Evolutionary conservation across 1,140 invertebrate species (phyloP).

Genomic region (Leptinotarsa lineolata): DNA sequence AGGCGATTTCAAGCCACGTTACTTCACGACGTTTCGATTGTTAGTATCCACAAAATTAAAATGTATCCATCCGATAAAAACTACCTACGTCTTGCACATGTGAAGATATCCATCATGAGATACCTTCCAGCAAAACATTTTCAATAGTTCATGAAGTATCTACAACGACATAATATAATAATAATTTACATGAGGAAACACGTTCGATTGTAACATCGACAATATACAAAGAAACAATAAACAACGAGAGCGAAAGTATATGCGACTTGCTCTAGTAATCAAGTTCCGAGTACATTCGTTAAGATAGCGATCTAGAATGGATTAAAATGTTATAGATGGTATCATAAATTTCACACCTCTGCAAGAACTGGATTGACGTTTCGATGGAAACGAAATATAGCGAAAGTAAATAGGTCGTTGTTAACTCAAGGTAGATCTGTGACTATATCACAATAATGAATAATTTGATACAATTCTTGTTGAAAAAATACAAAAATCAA

Average conservation of each 20-base stretch:
- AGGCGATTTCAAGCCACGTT: too few relatives aligned
- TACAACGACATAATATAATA: too few relatives aligned
- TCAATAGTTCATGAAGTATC: too few relatives aligned
- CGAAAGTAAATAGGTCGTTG: neutral
- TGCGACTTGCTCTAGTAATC: neutral
- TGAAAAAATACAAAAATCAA: too few relatives aligned
- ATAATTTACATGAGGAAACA: neutral
- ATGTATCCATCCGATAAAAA: too few relatives aligned
- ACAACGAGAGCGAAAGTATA: neutral
- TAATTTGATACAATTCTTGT: too few relatives aligned
- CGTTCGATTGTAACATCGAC: neutral
- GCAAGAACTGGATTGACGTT: neutral
- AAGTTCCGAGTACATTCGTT: neutral
- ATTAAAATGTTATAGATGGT: conserved; percentile 6
- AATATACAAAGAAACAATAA: neutral
- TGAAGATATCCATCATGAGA: too few relatives aligned
- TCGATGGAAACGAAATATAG: neutral
- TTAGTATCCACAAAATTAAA: too few relatives aligned
- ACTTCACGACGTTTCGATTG: too few relatives aligned
- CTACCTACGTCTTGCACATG: too few relatives aligned
- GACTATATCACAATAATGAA: too few relatives aligned
- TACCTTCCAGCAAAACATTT: too few relatives aligned
- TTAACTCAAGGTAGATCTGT: neutral
- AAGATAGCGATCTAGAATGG: neutral
- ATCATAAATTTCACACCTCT: conserved; percentile 7